These are phyloP conservation scores for Himalopsyche tibetana DNA, from an alignment of 2,888 invertebrate species.

Conservation along the genomic window DNA sequence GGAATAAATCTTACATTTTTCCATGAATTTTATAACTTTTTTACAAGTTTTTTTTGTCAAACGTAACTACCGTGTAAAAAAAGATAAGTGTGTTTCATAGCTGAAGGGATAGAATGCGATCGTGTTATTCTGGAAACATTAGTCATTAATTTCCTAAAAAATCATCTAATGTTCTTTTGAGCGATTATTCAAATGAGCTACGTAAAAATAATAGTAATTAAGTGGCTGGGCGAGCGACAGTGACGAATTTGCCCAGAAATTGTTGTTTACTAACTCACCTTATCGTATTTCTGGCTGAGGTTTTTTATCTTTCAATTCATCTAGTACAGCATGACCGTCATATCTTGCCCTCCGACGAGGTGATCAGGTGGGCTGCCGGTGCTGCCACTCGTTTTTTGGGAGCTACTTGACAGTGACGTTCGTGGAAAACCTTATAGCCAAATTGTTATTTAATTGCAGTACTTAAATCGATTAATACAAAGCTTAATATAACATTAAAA, in stretches of 20 bases:
- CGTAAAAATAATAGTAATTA: constrained; percentile 33
- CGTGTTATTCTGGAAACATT: too few relatives aligned
- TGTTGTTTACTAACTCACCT: constrained; percentile 59
- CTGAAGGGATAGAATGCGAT: too few relatives aligned
- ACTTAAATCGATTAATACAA: too few relatives aligned
- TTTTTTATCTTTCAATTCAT: constrained; percentile 34
- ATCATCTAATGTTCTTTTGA: constrained; percentile 31
- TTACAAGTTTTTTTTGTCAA: too few relatives aligned
- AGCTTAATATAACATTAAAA: too few relatives aligned
- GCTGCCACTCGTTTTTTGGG: constrained; percentile 5
- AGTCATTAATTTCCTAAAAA: constrained; percentile 18
- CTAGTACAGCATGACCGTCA: constrained; percentile 58
- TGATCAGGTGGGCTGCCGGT: constrained; percentile 26
- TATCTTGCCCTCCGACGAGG: constrained; percentile 47
- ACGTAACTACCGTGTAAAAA: too few relatives aligned
- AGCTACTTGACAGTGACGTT: background rate
- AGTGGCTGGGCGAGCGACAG: constrained; percentile 58
- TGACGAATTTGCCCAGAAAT: constrained; percentile 65
- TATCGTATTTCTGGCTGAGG: constrained; percentile 53
- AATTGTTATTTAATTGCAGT: too few relatives aligned
- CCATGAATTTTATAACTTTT: too few relatives aligned
- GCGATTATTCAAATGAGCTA: constrained; percentile 23
- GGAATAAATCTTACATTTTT: too few relatives aligned
- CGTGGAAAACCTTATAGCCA: too few relatives aligned
- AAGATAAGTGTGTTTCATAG: too few relatives aligned